Evolutionary conservation across 2,888 invertebrate genomes (phyloP).

Genomic region (Cremastinae sp.): DNA sequence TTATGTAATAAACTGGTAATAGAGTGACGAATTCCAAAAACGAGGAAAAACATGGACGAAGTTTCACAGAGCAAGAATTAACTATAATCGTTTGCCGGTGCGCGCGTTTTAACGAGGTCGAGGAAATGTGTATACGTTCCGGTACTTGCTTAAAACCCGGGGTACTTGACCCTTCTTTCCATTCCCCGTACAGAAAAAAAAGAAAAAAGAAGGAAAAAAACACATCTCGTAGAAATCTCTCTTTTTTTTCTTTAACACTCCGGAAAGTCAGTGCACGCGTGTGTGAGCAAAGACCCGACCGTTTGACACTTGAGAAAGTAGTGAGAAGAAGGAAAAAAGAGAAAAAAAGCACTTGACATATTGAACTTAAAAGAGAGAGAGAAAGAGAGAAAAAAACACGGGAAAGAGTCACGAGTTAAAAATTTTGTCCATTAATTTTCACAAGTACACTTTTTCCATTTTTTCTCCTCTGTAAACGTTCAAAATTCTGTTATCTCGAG

Average conservation of each 20-base stretch:
- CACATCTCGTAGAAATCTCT: constrained; percentile 28
- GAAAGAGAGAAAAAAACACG: neutral
- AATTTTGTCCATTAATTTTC: neutral
- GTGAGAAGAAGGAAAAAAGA: constrained; percentile 11
- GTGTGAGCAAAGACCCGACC: constrained; percentile 8
- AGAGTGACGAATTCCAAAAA: constrained; percentile 33
- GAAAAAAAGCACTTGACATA: neutral
- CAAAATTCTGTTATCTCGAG: too few species aligned
- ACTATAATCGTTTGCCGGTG: constrained; percentile 23
- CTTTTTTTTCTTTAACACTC: constrained; percentile 19
- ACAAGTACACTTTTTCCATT: constrained; percentile 1
- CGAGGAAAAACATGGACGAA: constrained; percentile 45
- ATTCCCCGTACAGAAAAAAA: constrained; percentile 36
- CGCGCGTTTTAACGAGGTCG: constrained; percentile 54
- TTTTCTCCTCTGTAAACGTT: too few species aligned
- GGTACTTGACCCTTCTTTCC: constrained; percentile 57
- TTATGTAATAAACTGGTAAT: constrained; percentile 35
- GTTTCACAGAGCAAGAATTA: constrained; percentile 5
- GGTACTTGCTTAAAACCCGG: constrained; percentile 52
- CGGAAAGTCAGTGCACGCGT: constrained; percentile 16
- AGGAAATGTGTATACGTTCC: constrained; percentile 54
- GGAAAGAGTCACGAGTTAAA: neutral
- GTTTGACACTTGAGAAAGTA: constrained; percentile 42
- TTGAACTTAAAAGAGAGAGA: neutral
- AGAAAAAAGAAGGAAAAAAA: constrained; percentile 12